These are phyloP conservation scores for Pseudorhombus dupliciocellatus DNA, from an alignment of 2,113 vertebrate species.

Conservation along the genomic window DNA sequence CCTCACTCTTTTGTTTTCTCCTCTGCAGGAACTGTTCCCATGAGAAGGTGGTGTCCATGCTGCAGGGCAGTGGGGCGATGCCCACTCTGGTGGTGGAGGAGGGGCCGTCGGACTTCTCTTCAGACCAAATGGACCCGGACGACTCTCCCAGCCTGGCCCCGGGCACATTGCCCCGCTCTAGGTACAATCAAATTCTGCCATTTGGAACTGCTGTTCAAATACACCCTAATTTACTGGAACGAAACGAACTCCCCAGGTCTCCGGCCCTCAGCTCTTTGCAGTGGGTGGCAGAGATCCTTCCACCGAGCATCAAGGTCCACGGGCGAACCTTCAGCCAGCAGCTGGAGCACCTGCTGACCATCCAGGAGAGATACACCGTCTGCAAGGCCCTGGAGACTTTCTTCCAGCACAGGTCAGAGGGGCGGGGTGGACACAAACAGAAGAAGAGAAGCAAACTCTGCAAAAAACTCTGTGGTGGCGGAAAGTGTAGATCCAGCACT, in stretches of 20 bases:
- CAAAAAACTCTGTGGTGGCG: no score
- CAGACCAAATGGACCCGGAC: constrained; percentile 86
- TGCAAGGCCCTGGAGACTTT: constrained; percentile 96
- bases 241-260: constrained; percentile 73
- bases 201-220: not conserved
- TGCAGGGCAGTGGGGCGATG: constrained; percentile 97
- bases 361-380: constrained; percentile 89
- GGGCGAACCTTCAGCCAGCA: constrained; percentile 96
- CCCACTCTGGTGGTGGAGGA: constrained; percentile 97
- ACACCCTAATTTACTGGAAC: not conserved
- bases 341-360: constrained; percentile 95
- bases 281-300: constrained; percentile 98
- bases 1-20: not conserved
- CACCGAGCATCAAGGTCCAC: constrained; percentile 95
- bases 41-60: constrained; percentile 99
- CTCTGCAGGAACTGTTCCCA: constrained; percentile 93
- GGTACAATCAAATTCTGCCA: constrained; percentile 30
- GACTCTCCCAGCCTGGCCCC: constrained; percentile 73
- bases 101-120: constrained; percentile 85
- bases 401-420: constrained; percentile 94
- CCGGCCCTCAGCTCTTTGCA: constrained; percentile 94
- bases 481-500: not conserved
- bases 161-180: constrained; percentile 72
- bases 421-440: not conserved
- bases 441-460: not conserved